These are phyloP conservation scores for Martes martes DNA, from an alignment of 2,113 vertebrate genomes.

Conservation along the genomic window DNA sequence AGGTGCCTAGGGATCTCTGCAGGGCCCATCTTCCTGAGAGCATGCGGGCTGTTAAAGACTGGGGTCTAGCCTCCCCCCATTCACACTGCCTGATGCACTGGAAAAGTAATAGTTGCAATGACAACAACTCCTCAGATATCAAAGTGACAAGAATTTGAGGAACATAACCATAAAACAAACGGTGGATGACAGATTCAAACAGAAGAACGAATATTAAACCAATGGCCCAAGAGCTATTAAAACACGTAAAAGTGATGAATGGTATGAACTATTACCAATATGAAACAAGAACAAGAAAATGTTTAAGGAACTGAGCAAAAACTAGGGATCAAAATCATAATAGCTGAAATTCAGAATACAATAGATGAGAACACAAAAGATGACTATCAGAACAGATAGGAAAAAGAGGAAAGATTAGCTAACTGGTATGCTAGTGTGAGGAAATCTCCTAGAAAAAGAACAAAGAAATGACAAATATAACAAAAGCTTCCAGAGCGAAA, in stretches of 20 bases:
- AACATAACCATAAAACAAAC: background rate
- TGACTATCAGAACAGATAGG: background rate
- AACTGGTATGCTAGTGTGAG: background rate
- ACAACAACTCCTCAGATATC: background rate
- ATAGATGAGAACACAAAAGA: background rate
- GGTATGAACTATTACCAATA: background rate
- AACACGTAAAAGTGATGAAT: background rate
- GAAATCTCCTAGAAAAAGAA: background rate
- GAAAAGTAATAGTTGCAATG: background rate
- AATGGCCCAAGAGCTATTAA: background rate
- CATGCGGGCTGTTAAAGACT: background rate
- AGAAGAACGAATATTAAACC: background rate
- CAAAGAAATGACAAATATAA: constrained; percentile 2
- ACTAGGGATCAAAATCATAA: background rate
- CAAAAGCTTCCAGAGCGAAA: background rate
- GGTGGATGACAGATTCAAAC: background rate
- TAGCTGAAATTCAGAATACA: background rate
- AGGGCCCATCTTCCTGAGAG: background rate
- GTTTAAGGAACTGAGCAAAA: background rate
- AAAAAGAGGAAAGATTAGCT: background rate
- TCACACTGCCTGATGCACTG: background rate
- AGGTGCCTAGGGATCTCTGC: background rate
- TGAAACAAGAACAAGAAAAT: constrained; percentile 24
- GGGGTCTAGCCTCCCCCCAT: background rate
- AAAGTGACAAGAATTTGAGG: constrained; percentile 16